Conservation (phyloP, 1,140 invertebrate genomes). For the Anastrepha ludens region DNA sequence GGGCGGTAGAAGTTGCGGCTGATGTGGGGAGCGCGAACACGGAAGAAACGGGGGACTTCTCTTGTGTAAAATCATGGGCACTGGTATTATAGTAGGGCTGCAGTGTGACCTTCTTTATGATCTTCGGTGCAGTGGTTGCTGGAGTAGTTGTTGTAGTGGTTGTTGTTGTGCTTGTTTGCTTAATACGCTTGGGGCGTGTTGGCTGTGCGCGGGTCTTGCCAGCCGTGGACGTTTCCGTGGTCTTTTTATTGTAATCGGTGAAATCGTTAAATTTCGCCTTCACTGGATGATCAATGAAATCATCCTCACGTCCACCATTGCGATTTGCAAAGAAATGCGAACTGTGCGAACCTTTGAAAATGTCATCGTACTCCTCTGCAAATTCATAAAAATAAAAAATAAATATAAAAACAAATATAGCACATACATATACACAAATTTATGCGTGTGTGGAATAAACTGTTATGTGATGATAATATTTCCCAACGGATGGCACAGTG, state of each 20-base stretch:
- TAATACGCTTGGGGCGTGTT: conserved; percentile 48
- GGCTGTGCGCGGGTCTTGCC: conserved; percentile 60
- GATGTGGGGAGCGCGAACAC: conserved; percentile 59
- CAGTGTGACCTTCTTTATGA: conserved; percentile 65
- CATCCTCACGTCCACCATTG: conserved; percentile 75
- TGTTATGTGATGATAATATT: no score
- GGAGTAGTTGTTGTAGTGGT: conserved; percentile 57
- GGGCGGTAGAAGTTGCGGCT: conserved; percentile 61
- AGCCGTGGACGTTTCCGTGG: conserved; percentile 60
- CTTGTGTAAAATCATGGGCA: conserved; percentile 61
- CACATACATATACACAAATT: background rate
- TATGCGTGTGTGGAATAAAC: no score
- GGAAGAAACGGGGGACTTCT: conserved; percentile 59
- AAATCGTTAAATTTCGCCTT: conserved; percentile 64
- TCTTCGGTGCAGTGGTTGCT: conserved; percentile 60
- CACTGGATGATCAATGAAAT: conserved; percentile 72
- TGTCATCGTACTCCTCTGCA: conserved; percentile 75
- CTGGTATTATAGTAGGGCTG: conserved; percentile 67
- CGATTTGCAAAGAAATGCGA: conserved; percentile 80
- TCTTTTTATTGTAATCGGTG: conserved; percentile 67
- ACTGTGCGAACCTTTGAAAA: conserved; percentile 79
- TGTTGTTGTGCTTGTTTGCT: conserved; percentile 41
- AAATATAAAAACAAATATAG: conserved; percentile 33
- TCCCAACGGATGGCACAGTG: no score
- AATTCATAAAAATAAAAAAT: conserved; percentile 40